Evolutionary conservation across 2,113 vertebrate species (phyloP).

Genomic region (Anhinga anhinga): DNA sequence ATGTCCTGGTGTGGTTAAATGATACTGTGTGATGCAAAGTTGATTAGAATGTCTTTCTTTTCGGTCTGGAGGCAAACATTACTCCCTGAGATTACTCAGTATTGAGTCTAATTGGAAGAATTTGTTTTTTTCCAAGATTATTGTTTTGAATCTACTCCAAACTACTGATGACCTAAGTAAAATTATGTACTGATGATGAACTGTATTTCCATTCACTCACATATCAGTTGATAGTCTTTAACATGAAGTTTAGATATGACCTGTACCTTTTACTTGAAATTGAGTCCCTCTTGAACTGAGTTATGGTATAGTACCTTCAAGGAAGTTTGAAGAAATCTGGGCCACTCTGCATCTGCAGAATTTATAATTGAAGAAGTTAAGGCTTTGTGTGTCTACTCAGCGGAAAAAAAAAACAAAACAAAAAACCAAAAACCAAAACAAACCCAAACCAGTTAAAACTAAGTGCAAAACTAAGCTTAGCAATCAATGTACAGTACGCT

Average conservation of each 20-base stretch:
- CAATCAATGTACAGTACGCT: background rate
- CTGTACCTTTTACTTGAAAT: background rate
- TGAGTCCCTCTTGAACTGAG: background rate
- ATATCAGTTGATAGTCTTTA: rapidly evolving
- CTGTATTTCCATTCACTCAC: background rate
- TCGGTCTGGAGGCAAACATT: background rate
- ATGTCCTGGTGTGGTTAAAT: background rate
- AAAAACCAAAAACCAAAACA: background rate
- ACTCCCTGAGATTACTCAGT: background rate
- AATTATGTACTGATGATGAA: background rate
- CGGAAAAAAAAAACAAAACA: no score
- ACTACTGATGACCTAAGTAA: background rate
- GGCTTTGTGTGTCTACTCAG: background rate
- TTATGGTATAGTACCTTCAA: background rate
- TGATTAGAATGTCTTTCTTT: background rate
- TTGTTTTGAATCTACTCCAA: background rate
- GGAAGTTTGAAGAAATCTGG: background rate
- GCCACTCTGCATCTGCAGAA: background rate
- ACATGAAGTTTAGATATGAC: background rate
- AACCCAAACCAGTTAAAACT: background rate
- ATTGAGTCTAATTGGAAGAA: background rate
- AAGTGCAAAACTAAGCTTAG: background rate
- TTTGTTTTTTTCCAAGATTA: background rate
- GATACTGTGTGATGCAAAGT: background rate
- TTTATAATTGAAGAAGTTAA: background rate